Evolutionary conservation across 1,140 invertebrate genomes (phyloP).

Genomic region (Eurosta solidaginis): DNA sequence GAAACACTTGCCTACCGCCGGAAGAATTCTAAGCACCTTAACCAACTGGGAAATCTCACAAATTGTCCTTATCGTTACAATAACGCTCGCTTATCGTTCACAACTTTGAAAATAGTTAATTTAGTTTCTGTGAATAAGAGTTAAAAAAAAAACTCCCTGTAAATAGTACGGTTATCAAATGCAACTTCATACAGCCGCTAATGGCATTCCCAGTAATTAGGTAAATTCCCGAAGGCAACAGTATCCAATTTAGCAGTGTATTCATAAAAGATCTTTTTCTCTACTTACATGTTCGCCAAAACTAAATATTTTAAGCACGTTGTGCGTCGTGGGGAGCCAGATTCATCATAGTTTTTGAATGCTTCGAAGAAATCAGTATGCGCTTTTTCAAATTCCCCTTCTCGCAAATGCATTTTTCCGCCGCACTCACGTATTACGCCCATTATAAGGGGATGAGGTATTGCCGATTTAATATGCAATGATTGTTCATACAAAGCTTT

Average conservation of each 20-base stretch:
- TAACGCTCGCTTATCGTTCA: too few relatives aligned
- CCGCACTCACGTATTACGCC: slow-evolving; percentile 99
- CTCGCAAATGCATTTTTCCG: slow-evolving; percentile 98
- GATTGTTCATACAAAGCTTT: slow-evolving; percentile 98
- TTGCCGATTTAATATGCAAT: slow-evolving; percentile 97
- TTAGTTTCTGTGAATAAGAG: too few relatives aligned
- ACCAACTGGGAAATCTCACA: too few relatives aligned
- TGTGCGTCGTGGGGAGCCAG: slow-evolving; percentile 94
- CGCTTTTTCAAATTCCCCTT: slow-evolving; percentile 98
- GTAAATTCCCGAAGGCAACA: neutral
- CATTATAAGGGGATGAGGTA: slow-evolving; percentile 99
- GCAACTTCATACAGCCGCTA: too few relatives aligned
- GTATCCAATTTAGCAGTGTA: neutral
- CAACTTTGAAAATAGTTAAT: too few relatives aligned
- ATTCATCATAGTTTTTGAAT: slow-evolving; percentile 99
- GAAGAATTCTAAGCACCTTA: too few relatives aligned
- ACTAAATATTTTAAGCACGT: slow-evolving; percentile 99
- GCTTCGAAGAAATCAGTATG: slow-evolving; percentile 99
- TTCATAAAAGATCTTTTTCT: too few relatives aligned
- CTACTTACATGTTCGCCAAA: slow-evolving; percentile 88
- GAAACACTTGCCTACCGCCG: too few relatives aligned
- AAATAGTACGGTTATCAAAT: too few relatives aligned
- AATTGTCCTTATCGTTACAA: too few relatives aligned
- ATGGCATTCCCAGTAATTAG: too few relatives aligned
- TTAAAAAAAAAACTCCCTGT: too few relatives aligned